Conservation (phyloP, 1,140 invertebrate genomes). For the Musca vetustissima region DNA sequence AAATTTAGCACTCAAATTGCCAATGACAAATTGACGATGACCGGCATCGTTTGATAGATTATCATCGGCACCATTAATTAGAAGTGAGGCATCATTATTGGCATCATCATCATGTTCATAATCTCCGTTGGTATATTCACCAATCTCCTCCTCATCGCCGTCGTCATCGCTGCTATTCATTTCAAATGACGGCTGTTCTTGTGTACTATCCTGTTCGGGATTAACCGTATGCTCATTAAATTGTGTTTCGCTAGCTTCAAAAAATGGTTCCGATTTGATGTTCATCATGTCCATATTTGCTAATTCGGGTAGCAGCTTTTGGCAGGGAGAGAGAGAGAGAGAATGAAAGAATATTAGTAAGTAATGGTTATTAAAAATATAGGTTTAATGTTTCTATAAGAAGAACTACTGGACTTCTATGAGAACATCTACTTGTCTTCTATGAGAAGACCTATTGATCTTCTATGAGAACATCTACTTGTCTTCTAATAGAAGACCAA, state of each 20-base stretch:
- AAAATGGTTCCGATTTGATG: conserved; percentile 24
- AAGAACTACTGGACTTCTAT: no score
- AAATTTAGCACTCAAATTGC: background rate
- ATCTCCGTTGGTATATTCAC: conserved; percentile 11
- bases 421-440: no score
- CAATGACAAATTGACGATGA: no score
- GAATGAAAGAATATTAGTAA: background rate
- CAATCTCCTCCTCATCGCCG: background rate
- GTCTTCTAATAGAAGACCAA: no score
- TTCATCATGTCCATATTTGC: conserved; percentile 5
- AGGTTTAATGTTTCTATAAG: no score
- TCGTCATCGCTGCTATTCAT: background rate
- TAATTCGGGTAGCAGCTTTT: conserved; percentile 26
- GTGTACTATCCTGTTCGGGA: background rate
- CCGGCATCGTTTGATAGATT: background rate
- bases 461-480: no score
- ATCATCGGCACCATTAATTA: conserved; percentile 1
- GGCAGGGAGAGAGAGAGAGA: conserved; percentile 1
- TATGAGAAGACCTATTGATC: no score
- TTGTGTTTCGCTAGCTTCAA: conserved; percentile 4
- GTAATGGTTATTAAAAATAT: conserved; percentile 13
- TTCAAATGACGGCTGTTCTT: background rate
- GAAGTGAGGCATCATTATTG: conserved; percentile 11
- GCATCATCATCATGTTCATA: conserved; percentile 22
- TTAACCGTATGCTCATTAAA: background rate